phyloP scores from a whole-genome alignment of 2,888 invertebrate species.

The Xylophagus ater region DNA sequence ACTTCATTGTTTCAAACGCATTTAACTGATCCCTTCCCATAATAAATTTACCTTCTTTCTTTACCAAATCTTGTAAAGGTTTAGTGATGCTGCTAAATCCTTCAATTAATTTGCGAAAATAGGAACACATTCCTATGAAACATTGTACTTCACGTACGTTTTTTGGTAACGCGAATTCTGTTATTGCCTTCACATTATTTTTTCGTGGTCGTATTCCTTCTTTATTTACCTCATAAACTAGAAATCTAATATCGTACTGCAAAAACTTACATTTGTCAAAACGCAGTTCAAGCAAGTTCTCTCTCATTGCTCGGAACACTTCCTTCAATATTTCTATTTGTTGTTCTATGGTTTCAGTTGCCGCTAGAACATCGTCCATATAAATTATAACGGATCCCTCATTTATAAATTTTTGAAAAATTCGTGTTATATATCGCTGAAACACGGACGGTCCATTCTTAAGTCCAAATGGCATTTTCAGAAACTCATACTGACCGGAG shows the following conservation, averaged over 20 bases:
- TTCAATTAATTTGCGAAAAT: conserved; percentile 23
- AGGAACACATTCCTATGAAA: conserved; percentile 23
- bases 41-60: conserved; percentile 2
- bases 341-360: not conserved
- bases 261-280: conserved; percentile 3
- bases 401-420: not conserved
- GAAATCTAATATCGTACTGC: not conserved
- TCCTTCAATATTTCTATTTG: not conserved
- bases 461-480: conserved; percentile 4
- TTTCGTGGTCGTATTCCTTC: not conserved
- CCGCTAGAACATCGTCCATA: conserved; percentile 8
- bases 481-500: conserved; percentile 1
- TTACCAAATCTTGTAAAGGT: conserved; percentile 3
- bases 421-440: not conserved
- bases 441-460: conserved; percentile 1
- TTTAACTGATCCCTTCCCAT: not conserved
- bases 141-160: conserved; percentile 18
- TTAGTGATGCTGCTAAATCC: conserved; percentile 13
- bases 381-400: not conserved
- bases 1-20: conserved; percentile 5
- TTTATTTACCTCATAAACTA: conserved; percentile 1
- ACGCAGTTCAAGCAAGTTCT: conserved; percentile 1
- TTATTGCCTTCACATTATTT: conserved; percentile 16
- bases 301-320: not conserved
- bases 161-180: conserved; percentile 16